Evolutionary conservation across 2,113 vertebrate genomes (phyloP).

Genomic region (Nannospalax galili): DNA sequence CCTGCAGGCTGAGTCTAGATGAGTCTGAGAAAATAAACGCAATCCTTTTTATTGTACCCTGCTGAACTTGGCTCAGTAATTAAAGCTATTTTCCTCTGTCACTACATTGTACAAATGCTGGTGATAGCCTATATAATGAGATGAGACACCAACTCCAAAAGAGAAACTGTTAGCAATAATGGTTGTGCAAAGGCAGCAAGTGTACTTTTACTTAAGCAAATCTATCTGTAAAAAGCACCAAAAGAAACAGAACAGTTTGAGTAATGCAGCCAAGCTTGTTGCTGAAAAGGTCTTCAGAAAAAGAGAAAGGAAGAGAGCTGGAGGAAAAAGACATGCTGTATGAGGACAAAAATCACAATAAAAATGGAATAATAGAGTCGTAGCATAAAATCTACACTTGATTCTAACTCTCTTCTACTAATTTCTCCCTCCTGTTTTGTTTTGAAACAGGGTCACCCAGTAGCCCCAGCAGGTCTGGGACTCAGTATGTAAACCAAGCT

Average conservation of each 20-base stretch:
- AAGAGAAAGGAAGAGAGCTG: not conserved
- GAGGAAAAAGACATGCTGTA: not conserved
- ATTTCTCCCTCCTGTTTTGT: not conserved
- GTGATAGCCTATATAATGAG: not conserved
- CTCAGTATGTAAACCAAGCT: too few relatives aligned
- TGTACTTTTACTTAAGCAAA: not conserved
- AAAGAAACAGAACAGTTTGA: not conserved
- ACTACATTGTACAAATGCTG: not conserved
- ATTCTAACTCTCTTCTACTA: not conserved
- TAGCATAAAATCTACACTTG: not conserved
- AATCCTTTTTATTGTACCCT: not conserved
- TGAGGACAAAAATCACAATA: not conserved
- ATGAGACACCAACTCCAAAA: too few relatives aligned
- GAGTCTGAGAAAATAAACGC: not conserved
- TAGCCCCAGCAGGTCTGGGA: too few relatives aligned
- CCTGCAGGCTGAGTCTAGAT: not conserved
- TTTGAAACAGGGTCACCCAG: too few relatives aligned
- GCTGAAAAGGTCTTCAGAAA: not conserved
- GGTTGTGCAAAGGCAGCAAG: not conserved
- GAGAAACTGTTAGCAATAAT: not conserved
- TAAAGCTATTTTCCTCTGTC: not conserved
- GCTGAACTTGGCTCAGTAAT: not conserved
- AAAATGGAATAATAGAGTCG: not conserved
- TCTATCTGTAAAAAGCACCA: not conserved
- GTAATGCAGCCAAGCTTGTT: not conserved